A percentile compares a stretch with the other conserved stretches of the same genome.
These are phyloP conservation scores for Antheraea pernyi DNA, from an alignment of 1,140 invertebrate genomes.

Conservation along the genomic window DNA sequence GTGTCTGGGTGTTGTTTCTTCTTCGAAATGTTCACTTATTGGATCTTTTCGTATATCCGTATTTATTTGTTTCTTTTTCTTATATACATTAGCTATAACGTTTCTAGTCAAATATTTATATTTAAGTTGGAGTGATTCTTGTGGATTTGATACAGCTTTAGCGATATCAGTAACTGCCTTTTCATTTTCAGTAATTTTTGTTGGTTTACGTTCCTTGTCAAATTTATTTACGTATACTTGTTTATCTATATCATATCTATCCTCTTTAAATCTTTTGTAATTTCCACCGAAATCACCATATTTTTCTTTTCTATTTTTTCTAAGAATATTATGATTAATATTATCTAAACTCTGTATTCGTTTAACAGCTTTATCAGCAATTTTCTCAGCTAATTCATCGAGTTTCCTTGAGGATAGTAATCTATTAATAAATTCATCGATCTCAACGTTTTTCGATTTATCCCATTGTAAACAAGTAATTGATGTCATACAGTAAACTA, in stretches of 20 bases:
- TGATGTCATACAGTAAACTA: not conserved
- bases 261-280: not conserved
- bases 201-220: not conserved
- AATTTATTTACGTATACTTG: not conserved
- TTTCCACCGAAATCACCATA: not conserved
- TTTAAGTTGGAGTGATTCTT: not conserved
- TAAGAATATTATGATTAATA: slow-evolving; percentile 10
- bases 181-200: not conserved
- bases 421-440: slow-evolving; percentile 34
- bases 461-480: not conserved
- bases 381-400: slow-evolving; percentile 38
- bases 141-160: not conserved
- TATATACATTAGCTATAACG: not conserved
- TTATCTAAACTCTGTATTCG: slow-evolving; percentile 26
- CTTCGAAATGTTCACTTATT: not conserved
- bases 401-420: slow-evolving; percentile 39
- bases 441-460: slow-evolving; percentile 11
- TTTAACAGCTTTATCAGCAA: slow-evolving; percentile 36
- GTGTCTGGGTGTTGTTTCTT: not conserved
- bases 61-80: not conserved
- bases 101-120: not conserved
- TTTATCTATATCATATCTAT: not conserved
- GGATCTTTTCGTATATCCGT: not conserved
- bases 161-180: not conserved
- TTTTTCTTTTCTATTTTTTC: not conserved